phyloP scores from a whole-genome alignment of 2,888 invertebrate species.

The Lobophora halterata region DNA sequence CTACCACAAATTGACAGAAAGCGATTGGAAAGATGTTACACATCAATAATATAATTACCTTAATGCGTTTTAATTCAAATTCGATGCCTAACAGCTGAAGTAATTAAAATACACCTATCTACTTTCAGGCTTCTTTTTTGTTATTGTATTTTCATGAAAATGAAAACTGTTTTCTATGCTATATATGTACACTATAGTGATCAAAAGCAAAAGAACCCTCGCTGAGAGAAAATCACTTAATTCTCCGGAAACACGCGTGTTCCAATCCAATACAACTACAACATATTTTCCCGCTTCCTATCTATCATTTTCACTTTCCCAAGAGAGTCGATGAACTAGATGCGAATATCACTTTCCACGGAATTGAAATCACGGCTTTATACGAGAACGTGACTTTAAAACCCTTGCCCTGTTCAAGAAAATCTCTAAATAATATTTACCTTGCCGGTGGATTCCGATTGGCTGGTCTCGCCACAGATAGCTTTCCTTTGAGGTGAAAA shows the following conservation, averaged over 20 bases:
- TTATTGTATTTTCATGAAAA: too few species aligned
- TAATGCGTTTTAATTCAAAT: too few species aligned
- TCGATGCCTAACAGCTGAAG: too few species aligned
- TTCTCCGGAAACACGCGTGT: conserved; percentile 6
- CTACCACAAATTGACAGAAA: too few species aligned
- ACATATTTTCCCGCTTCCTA: conserved; percentile 16
- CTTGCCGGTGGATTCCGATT: conserved; percentile 53
- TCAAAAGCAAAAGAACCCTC: too few species aligned
- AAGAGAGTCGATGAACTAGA: conserved; percentile 45
- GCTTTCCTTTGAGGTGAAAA: conserved; percentile 63
- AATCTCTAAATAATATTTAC: conserved; percentile 69
- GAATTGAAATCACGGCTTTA: conserved; percentile 67
- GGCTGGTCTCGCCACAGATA: conserved; percentile 48
- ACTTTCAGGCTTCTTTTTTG: too few species aligned
- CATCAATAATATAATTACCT: too few species aligned
- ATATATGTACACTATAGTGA: too few species aligned
- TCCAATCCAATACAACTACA: conserved; percentile 8
- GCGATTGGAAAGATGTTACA: too few species aligned
- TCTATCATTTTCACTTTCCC: conserved; percentile 41
- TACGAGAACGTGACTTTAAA: conserved; percentile 63
- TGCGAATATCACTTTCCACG: conserved; percentile 50
- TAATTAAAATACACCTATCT: too few species aligned
- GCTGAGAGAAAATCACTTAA: conserved; percentile 4
- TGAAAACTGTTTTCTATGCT: too few species aligned
- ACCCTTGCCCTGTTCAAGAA: conserved; percentile 58